Evolutionary conservation across 1,140 invertebrate species (phyloP), one percentile per base, ranked within the genome.

Genomic region (Zaprionus africanus): DNA sequence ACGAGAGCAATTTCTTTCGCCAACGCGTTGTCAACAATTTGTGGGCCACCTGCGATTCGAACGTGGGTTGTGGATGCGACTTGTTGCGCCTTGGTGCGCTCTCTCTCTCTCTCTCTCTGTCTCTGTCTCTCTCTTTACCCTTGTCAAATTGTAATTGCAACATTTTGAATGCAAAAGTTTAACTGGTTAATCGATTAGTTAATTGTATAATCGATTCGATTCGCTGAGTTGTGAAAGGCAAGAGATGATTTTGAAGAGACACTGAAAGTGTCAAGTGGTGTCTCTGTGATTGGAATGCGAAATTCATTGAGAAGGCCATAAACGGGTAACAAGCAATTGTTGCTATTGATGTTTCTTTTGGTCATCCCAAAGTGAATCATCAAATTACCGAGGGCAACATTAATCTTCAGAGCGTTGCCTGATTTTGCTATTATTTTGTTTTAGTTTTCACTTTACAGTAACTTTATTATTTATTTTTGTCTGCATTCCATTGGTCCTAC

Each of bases 261-360:
- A 75, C 78, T 87, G 69, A 22, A 87, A 49, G 77, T 87, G 84
- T 87, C 83, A 88, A 87, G 83, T 75, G 77, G 53, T 15, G 62
- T 67, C 36, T 54, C 28, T 58, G 24, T 57, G 7, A 36, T 19
- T 63, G 31, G 43, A 61, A 77, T 57, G 41, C 81, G 22, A 71
- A 79, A 71, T 72, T 66, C 61, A 31, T 19, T 64, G 26, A 3
- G 41, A 67, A 69, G 15, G 31, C 76, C 76, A 64, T 70, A 79
- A 61, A 71, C 12, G 62, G 65, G 19, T 24, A 49, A 58, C 51
- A 34, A 68, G 13, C 7, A n/a, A 38, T 60, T 76, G 34, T 36
- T 63, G 28, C 31, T 36, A 0, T 26, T 36, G 0, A 19, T 63
- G 56, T 34, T 4, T 31, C 41, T 60, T 60, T 64, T 64, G 62